Conservation (phyloP, 1,140 invertebrate species). For the Psilanteris sp. region DNA sequence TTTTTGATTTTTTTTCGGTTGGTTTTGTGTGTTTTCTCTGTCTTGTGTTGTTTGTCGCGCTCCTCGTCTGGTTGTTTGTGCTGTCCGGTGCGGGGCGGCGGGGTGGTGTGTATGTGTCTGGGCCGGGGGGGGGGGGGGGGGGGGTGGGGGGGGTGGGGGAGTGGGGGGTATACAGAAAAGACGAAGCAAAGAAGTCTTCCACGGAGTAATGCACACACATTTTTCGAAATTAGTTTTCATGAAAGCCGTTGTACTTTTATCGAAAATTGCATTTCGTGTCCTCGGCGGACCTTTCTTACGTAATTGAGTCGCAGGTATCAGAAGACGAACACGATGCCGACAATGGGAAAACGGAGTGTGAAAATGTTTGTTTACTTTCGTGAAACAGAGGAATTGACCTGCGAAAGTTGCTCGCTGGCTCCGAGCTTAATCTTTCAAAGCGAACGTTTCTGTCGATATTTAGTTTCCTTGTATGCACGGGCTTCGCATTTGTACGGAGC, state of each 20-base stretch:
- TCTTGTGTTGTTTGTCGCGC: too few relatives aligned
- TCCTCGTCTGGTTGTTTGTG: too few relatives aligned
- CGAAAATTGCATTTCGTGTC: conserved; percentile 50
- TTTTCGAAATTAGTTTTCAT: conserved; percentile 46
- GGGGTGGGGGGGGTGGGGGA: too few relatives aligned
- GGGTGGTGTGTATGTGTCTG: too few relatives aligned
- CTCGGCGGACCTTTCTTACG: conserved; percentile 34
- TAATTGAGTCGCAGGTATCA: conserved; percentile 54
- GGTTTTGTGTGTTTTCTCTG: too few relatives aligned
- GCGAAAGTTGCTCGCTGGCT: conserved; percentile 22
- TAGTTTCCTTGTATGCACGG: too few relatives aligned
- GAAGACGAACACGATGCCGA: too few relatives aligned
- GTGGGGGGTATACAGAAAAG: too few relatives aligned
- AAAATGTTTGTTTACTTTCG: conserved; percentile 55
- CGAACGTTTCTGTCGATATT: conserved; percentile 29
- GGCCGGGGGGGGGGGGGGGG: too few relatives aligned
- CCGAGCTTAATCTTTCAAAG: conserved; percentile 36
- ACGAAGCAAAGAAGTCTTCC: conserved; percentile 4
- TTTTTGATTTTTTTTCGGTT: too few relatives aligned
- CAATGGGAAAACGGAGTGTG: conserved; percentile 42
- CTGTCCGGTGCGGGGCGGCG: too few relatives aligned
- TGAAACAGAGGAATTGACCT: conserved; percentile 43
- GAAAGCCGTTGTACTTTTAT: conserved; percentile 42
- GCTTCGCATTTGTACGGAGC: too few relatives aligned
- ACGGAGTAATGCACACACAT: conserved; percentile 30